Base-by-base conservation (phyloP, 2,113 vertebrate species). In the Mixornis gularis region DNA sequence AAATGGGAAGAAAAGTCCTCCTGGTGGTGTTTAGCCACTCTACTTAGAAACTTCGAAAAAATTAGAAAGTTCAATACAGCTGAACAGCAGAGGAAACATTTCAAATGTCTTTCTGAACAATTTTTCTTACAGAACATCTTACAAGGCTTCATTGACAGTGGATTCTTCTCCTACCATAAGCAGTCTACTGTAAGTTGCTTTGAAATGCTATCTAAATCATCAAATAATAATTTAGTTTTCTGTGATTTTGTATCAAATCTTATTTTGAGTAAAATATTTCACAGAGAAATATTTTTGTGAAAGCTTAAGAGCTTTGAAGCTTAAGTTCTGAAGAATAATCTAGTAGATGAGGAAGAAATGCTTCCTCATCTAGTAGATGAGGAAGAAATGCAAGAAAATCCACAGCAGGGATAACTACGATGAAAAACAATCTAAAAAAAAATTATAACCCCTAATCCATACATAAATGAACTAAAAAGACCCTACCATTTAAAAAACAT, bases 251-350 rank as follows among this genome's bases (percentile, higher is more conserved):
- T 8, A 79, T 56, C 21, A 77, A 77, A 65, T 69, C 5, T 79
- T 46, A 59, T 14, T 84, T 83, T 52, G 10, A 68, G 41, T 25
- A 51, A 79, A 56, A 30, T 41, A 76, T 77, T 82, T 17, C 12
- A 40, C 8, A 17, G 6, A 72, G 25, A 83, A 88, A 51, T 34
- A 74, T 6, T 27, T 6, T 38, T 63, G 22, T 58, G 34, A 69
- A 77, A 81, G 9, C 6, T 70, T 64, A 48, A 65, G 19, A 55
- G 10, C 58, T 94, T 73, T 74, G 48, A 89, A 86, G 20, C 6
- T 70, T 68, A 48, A 65, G 10, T 62, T 94, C 70, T 74, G 43
- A 89, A 86, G 17, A 71, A 69, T 21, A 87, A 77, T 40, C 27
- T 29, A n/a, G 24, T 12, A 72, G 22, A 40, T 49, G 13, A 70